Conservation (phyloP, 2,888 invertebrate species). For the Oxystoma pomonae region DNA sequence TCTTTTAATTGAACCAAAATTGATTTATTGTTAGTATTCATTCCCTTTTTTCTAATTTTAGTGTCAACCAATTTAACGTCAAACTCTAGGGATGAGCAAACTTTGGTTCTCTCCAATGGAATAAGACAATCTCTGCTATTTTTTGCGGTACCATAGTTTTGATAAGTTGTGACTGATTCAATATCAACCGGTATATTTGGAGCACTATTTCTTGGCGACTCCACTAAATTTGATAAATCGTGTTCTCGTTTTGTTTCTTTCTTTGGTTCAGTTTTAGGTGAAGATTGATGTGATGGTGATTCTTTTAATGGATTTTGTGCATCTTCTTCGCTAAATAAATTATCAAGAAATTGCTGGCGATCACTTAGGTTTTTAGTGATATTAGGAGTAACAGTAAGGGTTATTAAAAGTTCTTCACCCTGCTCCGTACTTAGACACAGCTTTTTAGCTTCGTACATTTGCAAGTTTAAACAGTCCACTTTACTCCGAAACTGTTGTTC, state of each 20-base stretch:
- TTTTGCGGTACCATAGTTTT: not conserved
- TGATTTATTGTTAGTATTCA: constrained; percentile 28
- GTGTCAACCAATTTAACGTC: constrained; percentile 31
- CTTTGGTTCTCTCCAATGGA: constrained; percentile 29
- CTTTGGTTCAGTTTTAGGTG: not conserved
- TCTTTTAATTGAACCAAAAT: constrained; percentile 30
- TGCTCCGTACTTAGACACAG: constrained; percentile 26
- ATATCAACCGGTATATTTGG: no score
- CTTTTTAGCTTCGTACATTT: constrained; percentile 28
- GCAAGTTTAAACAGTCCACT: constrained; percentile 17
- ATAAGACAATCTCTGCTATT: constrained; percentile 21
- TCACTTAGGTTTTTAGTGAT: constrained; percentile 5
- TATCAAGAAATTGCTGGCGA: constrained; percentile 21
- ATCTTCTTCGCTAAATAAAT: constrained; percentile 28
- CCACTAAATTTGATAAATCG: not conserved
- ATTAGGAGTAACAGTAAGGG: constrained; percentile 27
- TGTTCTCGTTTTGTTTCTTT: not conserved
- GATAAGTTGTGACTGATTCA: no score
- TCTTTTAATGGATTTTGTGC: not conserved
- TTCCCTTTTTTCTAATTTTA: constrained; percentile 26
- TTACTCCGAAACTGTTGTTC: not conserved
- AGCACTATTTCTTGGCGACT: not conserved
- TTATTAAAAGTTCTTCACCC: constrained; percentile 31
- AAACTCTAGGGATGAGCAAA: constrained; percentile 35
- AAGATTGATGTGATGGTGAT: not conserved